Percentiles rank a stretch among this genome's conserved stretches.
Conservation (phyloP, 2,113 vertebrate species). For the Carlito syrichta region DNA sequence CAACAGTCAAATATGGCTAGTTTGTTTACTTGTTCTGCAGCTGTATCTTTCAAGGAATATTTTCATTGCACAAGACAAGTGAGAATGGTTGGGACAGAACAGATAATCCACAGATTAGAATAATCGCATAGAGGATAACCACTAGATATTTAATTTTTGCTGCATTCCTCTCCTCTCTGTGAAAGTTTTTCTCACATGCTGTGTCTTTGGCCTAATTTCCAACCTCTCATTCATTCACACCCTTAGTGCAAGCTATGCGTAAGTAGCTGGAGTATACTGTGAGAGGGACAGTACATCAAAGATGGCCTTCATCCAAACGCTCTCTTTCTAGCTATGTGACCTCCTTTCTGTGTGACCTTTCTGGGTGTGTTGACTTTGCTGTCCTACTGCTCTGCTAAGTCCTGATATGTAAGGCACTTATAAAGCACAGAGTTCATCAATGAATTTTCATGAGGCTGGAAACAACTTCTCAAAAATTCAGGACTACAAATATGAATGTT, state of each 20-base stretch:
- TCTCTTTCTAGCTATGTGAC: background rate
- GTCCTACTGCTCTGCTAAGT: background rate
- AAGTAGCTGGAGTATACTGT: background rate
- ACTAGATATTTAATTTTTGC: background rate
- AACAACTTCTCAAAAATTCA: background rate
- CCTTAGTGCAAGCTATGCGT: background rate
- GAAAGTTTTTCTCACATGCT: background rate
- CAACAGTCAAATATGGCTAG: background rate
- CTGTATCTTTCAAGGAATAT: background rate
- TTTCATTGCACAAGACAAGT: background rate
- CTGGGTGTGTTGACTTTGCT: background rate
- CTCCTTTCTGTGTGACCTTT: no score
- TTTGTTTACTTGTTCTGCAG: no score
- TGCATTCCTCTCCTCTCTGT: background rate
- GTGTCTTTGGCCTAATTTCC: background rate
- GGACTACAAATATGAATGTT: background rate
- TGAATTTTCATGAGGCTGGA: background rate
- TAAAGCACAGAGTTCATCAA: background rate
- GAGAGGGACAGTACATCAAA: background rate
- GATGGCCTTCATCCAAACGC: background rate
- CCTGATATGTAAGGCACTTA: background rate
- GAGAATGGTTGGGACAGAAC: background rate
- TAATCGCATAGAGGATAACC: background rate
- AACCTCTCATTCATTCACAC: background rate
- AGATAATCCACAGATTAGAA: background rate